These are phyloP conservation scores for Zoanthus gigantus DNA, from an alignment of 92 coral and sea anemone species.

Conservation along the genomic window DNA sequence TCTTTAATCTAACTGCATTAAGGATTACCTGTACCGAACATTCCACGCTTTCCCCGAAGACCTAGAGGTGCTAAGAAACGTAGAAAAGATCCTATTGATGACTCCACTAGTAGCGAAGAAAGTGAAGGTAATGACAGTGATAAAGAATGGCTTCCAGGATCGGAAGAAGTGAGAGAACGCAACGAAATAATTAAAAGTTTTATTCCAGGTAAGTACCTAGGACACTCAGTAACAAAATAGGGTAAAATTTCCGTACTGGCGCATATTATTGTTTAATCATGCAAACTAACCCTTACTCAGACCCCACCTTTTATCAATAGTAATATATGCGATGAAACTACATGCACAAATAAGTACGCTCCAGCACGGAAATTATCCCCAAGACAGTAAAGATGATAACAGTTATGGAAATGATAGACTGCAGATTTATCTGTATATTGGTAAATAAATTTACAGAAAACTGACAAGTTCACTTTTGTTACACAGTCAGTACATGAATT, in stretches of 20 bases:
- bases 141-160: conserved; percentile 88
- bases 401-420: no score
- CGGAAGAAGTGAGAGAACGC: conserved; percentile 55
- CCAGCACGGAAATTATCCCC: no score
- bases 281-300: no score
- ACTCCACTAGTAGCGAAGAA: conserved; percentile 19
- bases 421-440: no score
- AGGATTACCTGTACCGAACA: conserved; percentile 22
- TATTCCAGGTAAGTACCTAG: conserved; percentile 63
- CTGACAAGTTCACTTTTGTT: no score
- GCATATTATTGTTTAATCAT: no score
- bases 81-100: not conserved
- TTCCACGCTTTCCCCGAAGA: conserved; percentile 12
- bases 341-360: no score
- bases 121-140: conserved; percentile 47
- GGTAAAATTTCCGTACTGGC: not conserved
- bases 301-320: not conserved
- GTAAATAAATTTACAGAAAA: no score
- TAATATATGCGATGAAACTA: not conserved
- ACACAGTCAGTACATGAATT: no score
- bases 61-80: conserved; percentile 1
- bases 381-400: no score
- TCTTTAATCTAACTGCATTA: not conserved
- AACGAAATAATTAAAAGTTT: conserved; percentile 68
- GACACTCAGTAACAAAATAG: no score